phyloP scores from a whole-genome alignment of 1,140 invertebrate species.

The Elysia chlorotica region DNA sequence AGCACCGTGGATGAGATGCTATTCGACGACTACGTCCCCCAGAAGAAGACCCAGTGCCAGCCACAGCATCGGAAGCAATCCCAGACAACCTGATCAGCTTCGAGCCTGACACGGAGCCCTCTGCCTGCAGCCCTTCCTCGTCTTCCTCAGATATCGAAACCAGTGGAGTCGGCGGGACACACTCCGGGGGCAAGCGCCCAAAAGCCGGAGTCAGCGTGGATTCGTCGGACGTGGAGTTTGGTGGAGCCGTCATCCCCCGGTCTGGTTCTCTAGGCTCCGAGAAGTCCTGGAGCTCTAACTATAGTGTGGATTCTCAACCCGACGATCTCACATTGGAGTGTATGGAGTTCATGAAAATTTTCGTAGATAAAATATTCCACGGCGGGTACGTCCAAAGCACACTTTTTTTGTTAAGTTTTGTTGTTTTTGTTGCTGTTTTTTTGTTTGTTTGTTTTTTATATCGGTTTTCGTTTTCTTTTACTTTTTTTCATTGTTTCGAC shows the following conservation, averaged over 20 bases:
- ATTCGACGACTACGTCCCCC: conserved; percentile 54
- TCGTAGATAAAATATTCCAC: conserved; percentile 72
- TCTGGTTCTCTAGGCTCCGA: conserved; percentile 73
- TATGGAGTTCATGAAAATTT: conserved; percentile 75
- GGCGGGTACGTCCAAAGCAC: conserved; percentile 40
- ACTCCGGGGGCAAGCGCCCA: no score
- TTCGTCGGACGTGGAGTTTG: conserved; percentile 64
- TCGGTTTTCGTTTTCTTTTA: not conserved
- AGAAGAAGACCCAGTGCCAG: conserved; percentile 24
- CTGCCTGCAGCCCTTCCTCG: conserved; percentile 7
- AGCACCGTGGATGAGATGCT: conserved; percentile 58
- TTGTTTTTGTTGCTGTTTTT: not conserved
- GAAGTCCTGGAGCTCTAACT: conserved; percentile 75
- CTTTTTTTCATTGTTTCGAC: not conserved
- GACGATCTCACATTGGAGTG: conserved; percentile 68
- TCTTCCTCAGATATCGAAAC: conserved; percentile 23
- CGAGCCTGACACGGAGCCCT: conserved; percentile 41
- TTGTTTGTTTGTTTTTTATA: not conserved
- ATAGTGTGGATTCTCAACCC: conserved; percentile 73
- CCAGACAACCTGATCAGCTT: conserved; percentile 54
- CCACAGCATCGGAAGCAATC: conserved; percentile 24
- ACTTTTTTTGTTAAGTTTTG: no score
- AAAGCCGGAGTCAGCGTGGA: conserved; percentile 66
- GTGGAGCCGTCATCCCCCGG: conserved; percentile 42
- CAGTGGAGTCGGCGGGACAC: not conserved